Percentiles rank a stretch among this genome's conserved stretches.
phyloP scores from a whole-genome alignment of 1,140 invertebrate genomes.

The Subanguina moxae region DNA sequence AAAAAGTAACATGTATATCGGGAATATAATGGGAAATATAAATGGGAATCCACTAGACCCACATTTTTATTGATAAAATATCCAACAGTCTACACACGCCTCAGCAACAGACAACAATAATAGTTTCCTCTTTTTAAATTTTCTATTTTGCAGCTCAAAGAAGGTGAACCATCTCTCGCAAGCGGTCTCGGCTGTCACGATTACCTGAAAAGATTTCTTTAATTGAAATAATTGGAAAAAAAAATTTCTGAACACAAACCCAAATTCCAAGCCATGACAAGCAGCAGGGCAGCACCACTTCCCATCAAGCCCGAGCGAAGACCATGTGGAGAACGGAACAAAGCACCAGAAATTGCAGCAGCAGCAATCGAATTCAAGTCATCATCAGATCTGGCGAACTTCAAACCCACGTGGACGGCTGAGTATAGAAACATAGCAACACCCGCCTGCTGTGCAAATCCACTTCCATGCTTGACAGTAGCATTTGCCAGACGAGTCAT shows the following conservation, averaged over 20 bases:
- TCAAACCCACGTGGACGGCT: constrained; percentile 31
- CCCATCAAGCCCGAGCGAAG: constrained; percentile 27
- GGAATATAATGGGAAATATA: too few species aligned
- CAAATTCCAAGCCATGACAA: constrained; percentile 34
- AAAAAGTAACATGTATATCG: not conserved
- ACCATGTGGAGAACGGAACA: constrained; percentile 41
- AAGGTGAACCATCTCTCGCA: constrained; percentile 36
- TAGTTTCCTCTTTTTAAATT: too few species aligned
- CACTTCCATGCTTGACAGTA: constrained; percentile 46
- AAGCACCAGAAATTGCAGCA: constrained; percentile 38
- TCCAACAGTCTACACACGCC: too few species aligned
- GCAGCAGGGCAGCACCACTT: constrained; percentile 29
- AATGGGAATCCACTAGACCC: too few species aligned
- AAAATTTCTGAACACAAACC: not conserved
- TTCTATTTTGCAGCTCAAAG: not conserved
- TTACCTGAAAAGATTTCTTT: constrained; percentile 5
- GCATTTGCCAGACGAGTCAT: constrained; percentile 47
- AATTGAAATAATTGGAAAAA: too few species aligned
- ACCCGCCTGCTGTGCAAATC: constrained; percentile 46
- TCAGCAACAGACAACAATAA: too few species aligned
- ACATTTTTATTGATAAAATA: too few species aligned
- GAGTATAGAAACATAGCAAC: constrained; percentile 46
- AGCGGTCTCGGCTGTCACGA: constrained; percentile 32
- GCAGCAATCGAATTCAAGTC: constrained; percentile 42
- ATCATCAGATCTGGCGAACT: constrained; percentile 39